Percentiles rank a stretch among this genome's conserved stretches.
phyloP scores from a whole-genome alignment of 1,140 invertebrate genomes.

The Cyclargus thomasi region DNA sequence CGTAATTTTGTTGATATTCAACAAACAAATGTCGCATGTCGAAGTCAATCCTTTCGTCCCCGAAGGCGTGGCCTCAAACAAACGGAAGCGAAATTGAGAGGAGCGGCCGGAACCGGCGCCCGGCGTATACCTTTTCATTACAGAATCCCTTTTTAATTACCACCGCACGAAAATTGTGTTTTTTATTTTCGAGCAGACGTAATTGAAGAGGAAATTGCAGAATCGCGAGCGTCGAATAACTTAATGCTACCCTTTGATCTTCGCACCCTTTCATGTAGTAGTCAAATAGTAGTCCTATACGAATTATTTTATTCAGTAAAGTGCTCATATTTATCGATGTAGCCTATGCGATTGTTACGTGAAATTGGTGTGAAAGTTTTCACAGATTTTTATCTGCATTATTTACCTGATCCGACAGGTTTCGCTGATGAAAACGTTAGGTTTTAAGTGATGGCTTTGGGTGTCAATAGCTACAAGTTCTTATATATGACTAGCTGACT shows the following conservation, averaged over 20 bases:
- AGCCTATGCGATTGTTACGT: neutral
- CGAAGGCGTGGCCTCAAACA: constrained; percentile 68
- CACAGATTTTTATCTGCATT: neutral
- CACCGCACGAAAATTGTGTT: constrained; percentile 71
- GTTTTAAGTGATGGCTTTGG: no score
- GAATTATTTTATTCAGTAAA: no score
- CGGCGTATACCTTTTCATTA: constrained; percentile 70
- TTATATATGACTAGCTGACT: no score
- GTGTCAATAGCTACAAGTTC: no score
- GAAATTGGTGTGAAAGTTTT: neutral
- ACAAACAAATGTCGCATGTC: constrained; percentile 36
- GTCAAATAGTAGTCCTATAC: no score
- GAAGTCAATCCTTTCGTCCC: constrained; percentile 58
- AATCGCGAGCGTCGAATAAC: constrained; percentile 61
- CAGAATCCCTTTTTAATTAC: constrained; percentile 74
- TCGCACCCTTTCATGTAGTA: constrained; percentile 34
- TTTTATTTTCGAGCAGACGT: constrained; percentile 71
- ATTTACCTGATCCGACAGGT: neutral
- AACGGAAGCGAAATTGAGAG: constrained; percentile 72
- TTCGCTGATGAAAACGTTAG: neutral
- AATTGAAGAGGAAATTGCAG: constrained; percentile 74
- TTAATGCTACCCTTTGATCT: constrained; percentile 71
- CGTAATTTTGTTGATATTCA: constrained; percentile 44
- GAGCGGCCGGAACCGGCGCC: constrained; percentile 61
- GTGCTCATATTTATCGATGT: neutral